Evolutionary conservation across 1,140 invertebrate genomes (phyloP).

Genomic region (Manduca sexta): DNA sequence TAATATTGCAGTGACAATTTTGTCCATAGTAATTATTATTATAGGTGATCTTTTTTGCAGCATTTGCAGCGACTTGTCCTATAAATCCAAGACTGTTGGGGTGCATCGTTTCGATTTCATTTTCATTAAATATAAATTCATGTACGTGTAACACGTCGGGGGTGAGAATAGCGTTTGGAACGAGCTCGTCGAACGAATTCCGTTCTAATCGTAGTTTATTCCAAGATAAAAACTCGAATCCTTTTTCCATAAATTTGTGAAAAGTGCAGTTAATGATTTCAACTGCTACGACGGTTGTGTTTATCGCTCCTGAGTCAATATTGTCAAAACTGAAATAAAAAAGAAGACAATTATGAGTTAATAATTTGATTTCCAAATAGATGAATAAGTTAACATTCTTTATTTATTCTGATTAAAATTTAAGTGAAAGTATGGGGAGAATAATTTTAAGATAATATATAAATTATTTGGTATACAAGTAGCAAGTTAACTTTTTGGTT

Average conservation of each 20-base stretch:
- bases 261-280: slow-evolving; percentile 78
- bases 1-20: slow-evolving; percentile 77
- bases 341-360: slow-evolving; percentile 6
- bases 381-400: no score
- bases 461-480: no score
- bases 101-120: slow-evolving; percentile 74
- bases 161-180: slow-evolving; percentile 71
- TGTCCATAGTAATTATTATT: slow-evolving; percentile 77
- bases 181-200: slow-evolving; percentile 77
- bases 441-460: no score
- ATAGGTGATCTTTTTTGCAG: slow-evolving; percentile 67
- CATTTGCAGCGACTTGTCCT: slow-evolving; percentile 62
- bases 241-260: slow-evolving; percentile 68
- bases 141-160: slow-evolving; percentile 48
- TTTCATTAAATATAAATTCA: slow-evolving; percentile 77
- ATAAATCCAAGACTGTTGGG: slow-evolving; percentile 74
- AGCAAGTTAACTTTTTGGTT: no score
- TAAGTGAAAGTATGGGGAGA: no score
- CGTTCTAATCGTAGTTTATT: slow-evolving; percentile 76
- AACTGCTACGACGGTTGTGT: slow-evolving; percentile 76
- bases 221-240: slow-evolving; percentile 77
- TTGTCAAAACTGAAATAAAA: slow-evolving; percentile 75
- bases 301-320: slow-evolving; percentile 76
- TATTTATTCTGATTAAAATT: no score
- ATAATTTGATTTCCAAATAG: no score